These are phyloP conservation scores for Carcina quercana DNA, from an alignment of 2,888 invertebrate species.

Conservation along the genomic window DNA sequence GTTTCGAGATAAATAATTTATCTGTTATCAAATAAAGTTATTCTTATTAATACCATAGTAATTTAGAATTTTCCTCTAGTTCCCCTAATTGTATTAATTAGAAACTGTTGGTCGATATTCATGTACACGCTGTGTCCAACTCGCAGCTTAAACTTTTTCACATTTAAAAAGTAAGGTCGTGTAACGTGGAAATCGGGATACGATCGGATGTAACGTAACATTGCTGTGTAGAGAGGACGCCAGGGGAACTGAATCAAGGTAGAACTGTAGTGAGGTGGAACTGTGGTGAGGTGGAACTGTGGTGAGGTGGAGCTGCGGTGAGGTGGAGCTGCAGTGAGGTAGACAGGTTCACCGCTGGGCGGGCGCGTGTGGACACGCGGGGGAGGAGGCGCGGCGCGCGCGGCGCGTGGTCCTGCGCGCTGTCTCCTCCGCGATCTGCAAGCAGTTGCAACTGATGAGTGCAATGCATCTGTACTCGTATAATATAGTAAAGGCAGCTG, in stretches of 20 bases:
- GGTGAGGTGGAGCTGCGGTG: neutral
- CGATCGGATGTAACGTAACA: no score
- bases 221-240: no score
- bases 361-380: constrained; percentile 28
- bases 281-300: neutral
- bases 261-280: neutral
- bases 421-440: constrained; percentile 40
- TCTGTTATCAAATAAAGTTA: no score
- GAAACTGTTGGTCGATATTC: no score
- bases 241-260: neutral
- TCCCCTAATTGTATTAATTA: no score
- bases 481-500: neutral
- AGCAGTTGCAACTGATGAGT: constrained; percentile 1
- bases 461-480: neutral
- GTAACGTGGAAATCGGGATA: no score
- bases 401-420: constrained; percentile 32
- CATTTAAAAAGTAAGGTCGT: no score
- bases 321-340: constrained; percentile 2
- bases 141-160: no score
- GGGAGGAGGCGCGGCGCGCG: constrained; percentile 28
- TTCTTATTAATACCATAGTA: no score
- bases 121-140: no score
- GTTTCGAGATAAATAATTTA: no score
- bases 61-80: no score
- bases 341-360: constrained; percentile 29